Base-by-base conservation (phyloP, 2,888 invertebrate species). In the Lasioglossum malachurum region DNA sequence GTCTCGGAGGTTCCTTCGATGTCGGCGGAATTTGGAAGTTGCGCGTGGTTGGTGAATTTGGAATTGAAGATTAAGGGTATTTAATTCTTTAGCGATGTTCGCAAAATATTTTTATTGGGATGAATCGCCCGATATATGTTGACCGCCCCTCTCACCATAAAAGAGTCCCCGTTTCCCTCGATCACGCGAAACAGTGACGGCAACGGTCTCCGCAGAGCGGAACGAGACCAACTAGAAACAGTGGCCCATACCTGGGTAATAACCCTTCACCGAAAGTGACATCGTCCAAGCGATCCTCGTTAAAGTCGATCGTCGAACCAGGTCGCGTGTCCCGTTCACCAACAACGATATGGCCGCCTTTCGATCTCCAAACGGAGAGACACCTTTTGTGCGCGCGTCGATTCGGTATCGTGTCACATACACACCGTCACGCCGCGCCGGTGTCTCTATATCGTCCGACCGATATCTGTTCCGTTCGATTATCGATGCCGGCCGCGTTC, bases 241-340 rank as follows among this genome's bases (percentile, higher is more conserved):
- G n/a, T 35, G 46, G 31, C 31, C 76, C 67, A 67, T 83, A 83
- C 44, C n/a, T 35, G 84, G 83, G n/a, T 53, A 75, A 76, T 82
- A 76, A 38, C 41, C 67, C 46, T 38, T 46, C 60, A 38, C 69
- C 57, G 73, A 80, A 77, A 84, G 74, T 84, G 84, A 71, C 84
- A 74, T 84, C 74, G 84, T 67, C 76, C 64, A 35, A 44, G 73
- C 72, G 49, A 86, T 72, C 75, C 79, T 91, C 71, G 87, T 91
- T 91, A 88, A 76, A 78, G 60, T n/a, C 72, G 84, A 71, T 74
- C 71, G 64, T 53, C 46, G 49, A 89, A 84, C 76, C 80, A 53
- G 75, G 83, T 86, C 73, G 69, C 69, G 75, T 71, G 57, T 46
- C 67, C 72, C 88, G 78, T 76, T 88, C 84, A 78, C 78, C 82